These are phyloP conservation scores for Halictus quadricinctus DNA, from an alignment of 2,888 invertebrate species.

Conservation along the genomic window DNA sequence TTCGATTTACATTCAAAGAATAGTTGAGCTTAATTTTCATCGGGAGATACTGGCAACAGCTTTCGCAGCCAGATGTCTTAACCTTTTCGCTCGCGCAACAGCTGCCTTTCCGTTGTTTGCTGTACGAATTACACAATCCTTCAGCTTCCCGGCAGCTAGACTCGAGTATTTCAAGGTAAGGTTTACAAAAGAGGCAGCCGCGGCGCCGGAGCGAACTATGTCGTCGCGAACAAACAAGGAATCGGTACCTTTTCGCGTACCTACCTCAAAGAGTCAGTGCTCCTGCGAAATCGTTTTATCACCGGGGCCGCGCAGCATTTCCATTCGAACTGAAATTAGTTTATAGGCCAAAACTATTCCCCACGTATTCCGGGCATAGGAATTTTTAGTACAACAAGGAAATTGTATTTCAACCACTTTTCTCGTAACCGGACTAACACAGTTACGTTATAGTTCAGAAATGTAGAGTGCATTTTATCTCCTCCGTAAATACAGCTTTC, in stretches of 20 bases:
- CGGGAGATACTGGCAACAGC: slow-evolving; percentile 12
- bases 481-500: too few species aligned
- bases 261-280: not conserved
- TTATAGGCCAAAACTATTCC: not conserved
- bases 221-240: slow-evolving; percentile 45
- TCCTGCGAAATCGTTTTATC: not conserved
- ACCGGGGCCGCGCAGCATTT: not conserved
- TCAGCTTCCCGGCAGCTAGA: slow-evolving; percentile 33
- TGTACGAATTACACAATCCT: slow-evolving; percentile 55
- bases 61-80: slow-evolving; percentile 20
- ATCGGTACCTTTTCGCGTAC: slow-evolving; percentile 19
- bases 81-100: slow-evolving; percentile 47
- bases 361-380: not conserved
- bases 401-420: not conserved
- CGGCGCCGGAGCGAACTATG: slow-evolving; percentile 14
- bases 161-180: slow-evolving; percentile 29
- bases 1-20: slow-evolving; percentile 39
- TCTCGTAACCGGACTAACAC: not conserved
- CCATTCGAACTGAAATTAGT: not conserved
- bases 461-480: too few species aligned
- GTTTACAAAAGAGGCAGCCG: slow-evolving; percentile 34
- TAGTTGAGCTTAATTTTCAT: slow-evolving; percentile 30
- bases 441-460: not conserved
- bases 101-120: slow-evolving; percentile 47
- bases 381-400: not conserved